Conservation (phyloP, 2,888 invertebrate species). For the Euclidia mi region DNA sequence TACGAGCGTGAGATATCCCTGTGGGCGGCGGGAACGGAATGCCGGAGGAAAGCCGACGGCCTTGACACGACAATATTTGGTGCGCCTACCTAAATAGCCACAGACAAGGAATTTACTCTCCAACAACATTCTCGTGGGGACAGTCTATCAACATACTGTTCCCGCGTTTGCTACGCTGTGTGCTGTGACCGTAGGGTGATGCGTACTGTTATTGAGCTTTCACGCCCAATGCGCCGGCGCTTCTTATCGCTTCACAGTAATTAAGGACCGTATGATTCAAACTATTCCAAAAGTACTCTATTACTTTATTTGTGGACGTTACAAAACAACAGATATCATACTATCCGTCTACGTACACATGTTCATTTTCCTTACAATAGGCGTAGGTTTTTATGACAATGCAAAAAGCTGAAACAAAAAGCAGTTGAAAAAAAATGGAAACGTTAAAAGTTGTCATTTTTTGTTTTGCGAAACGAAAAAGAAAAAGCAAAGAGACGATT, state of each 20-base stretch:
- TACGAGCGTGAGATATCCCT: conserved; percentile 86
- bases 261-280: conserved; percentile 72
- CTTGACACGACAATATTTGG: conserved; percentile 88
- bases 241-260: conserved; percentile 74
- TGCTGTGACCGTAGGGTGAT: conserved; percentile 63
- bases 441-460: conserved; percentile 54
- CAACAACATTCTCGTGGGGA: conserved; percentile 30
- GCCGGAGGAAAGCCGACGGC: conserved; percentile 88
- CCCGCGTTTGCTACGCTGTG: conserved; percentile 63
- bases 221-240: conserved; percentile 80
- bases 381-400: conserved; percentile 31
- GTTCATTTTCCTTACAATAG: conserved; percentile 3
- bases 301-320: background rate
- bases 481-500: conserved; percentile 80
- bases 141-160: conserved; percentile 51
- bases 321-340: conserved; percentile 4
- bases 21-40: conserved; percentile 88
- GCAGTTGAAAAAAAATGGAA: conserved; percentile 42
- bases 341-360: background rate
- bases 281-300: conserved; percentile 42
- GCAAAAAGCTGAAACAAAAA: conserved; percentile 39
- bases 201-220: conserved; percentile 76
- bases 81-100: conserved; percentile 76
- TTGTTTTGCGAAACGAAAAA: conserved; percentile 65
- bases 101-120: conserved; percentile 58